A percentile compares a stretch with the other conserved stretches of the same genome.
Evolutionary conservation across 2,888 invertebrate genomes (phyloP).

Genomic region (Biston betularia): DNA sequence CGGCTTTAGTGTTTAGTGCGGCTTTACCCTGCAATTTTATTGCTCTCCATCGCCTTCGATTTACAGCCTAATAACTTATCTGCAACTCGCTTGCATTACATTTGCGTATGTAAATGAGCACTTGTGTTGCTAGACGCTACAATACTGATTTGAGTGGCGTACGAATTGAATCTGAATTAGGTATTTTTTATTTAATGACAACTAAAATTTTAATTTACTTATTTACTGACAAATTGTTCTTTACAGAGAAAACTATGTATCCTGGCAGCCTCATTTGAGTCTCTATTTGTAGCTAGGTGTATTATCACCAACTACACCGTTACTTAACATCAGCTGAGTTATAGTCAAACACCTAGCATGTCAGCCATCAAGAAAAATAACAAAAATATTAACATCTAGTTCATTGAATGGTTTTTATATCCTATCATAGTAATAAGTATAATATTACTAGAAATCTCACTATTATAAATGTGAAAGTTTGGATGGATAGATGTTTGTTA

Average conservation of each 20-base stretch:
- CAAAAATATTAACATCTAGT: too few relatives aligned
- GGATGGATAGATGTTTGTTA: too few relatives aligned
- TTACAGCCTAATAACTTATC: constrained; percentile 36
- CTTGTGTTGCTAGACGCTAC: background rate
- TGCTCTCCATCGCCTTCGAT: constrained; percentile 19
- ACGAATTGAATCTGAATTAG: background rate
- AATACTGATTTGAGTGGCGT: constrained; percentile 27
- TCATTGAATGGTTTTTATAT: too few relatives aligned
- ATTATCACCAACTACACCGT: too few relatives aligned
- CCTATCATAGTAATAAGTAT: too few relatives aligned
- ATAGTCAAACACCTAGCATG: too few relatives aligned
- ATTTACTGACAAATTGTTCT: background rate
- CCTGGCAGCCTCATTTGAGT: too few relatives aligned
- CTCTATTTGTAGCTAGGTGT: too few relatives aligned
- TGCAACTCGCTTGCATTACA: constrained; percentile 32
- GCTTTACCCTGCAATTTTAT: constrained; percentile 13
- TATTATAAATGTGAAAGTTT: too few relatives aligned
- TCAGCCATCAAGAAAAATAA: too few relatives aligned
- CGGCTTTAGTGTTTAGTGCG: background rate
- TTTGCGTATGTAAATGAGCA: constrained; percentile 26
- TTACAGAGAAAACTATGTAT: background rate
- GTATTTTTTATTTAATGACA: background rate
- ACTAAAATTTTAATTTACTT: background rate
- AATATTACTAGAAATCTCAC: too few relatives aligned
- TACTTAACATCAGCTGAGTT: too few relatives aligned